Base-by-base conservation (phyloP, 1,140 invertebrate genomes). In the Melanaphis sacchari region DNA sequence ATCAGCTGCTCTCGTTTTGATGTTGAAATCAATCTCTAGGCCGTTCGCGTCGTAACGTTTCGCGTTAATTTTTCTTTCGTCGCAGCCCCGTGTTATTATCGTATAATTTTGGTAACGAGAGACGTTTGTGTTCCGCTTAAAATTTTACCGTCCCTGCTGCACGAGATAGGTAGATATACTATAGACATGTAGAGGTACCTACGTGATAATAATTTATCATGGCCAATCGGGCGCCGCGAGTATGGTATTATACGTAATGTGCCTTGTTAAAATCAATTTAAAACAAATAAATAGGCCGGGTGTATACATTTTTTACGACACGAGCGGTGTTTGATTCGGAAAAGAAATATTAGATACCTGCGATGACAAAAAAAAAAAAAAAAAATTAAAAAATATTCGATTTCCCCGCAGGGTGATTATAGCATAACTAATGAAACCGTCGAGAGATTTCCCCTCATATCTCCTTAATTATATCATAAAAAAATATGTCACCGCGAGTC, bases 391-490 rank as follows among this genome's bases (percentile, higher is more conserved):
- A n/a, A n/a, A n/a, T n/a, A n/a, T n/a, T n/a, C n/a, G n/a, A n/a
- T 31, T 31, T 9, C 31, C 31, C 15, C 59, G 26, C 31, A 15
- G 15, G 59, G 3, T 31, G 31, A 31, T 59, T 59, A 11, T 9
- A 11, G 3, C 31, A 31, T 66, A 66, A 66, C 15, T n/a, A 18
- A 76, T n/a, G 21, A 76, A 76, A 76, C 15, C 59, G 31, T 4
- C 0, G 31, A 1, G 26, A 4, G n/a, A n/a, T n/a, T 4, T n/a
- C 5, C 0, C 4, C 31, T 18, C n/a, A 59, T 0, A 59, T 22
- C 54, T 11, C 26, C 9, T n/a, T n/a, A n/a, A 21, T n/a, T n/a
- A n/a, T n/a, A n/a, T n/a, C n/a, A n/a, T n/a, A n/a, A n/a, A n/a
- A n/a, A n/a, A n/a, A 59, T 9, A 66, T 66, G 31, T 66, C 4